Evolutionary conservation across 2,113 vertebrate genomes (phyloP), one percentile per base, ranked within the genome.

Genomic region (Takifugu flavidus): DNA sequence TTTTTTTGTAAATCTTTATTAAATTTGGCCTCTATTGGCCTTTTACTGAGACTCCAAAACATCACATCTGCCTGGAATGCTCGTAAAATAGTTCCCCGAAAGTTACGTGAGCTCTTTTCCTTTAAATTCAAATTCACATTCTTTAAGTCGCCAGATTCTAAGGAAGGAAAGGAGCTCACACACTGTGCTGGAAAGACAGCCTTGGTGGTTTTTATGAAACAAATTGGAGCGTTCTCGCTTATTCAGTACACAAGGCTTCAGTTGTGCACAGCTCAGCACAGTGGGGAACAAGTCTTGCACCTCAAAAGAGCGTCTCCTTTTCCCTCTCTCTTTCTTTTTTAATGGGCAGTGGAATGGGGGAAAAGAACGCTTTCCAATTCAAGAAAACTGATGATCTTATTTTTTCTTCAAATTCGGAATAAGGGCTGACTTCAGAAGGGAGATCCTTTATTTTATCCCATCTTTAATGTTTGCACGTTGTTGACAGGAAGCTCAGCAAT

Each of bases 171-270:
- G 4, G n/a, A 47, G n/a, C 45, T 6, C n/a, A 15, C 45, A 47
- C n/a, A 39, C 45, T n/a, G 45, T 47, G 45, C 45, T 47, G 13
- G n/a, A 47, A n/a, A n/a, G 13, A n/a, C n/a, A 68, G 15, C 58
- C 61, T 61, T 68, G 66, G 72, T 72, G 44, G 67, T 53, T 75
- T 47, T 79, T 71, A 50, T 44, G 65, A 69, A 11, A 78, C 78
- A 82, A 68, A 78, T 65, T 58, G 67, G 71, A 56, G 25, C 2
- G 39, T 68, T 70, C 57, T 59, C 20, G 53, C 54, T 56, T 75
- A 80, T 84, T 74, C 83, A 73, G 80, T 67, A 56, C 59, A 57
- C 12, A 25, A 77, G 54, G 62, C 51, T 63, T 72, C 53, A 55
- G 65, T 56, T 52, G 58, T 65, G 49, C 70, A 75, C 60, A 50